These are phyloP conservation scores for Polyergus mexicanus DNA, from an alignment of 1,140 invertebrate species.

Conservation along the genomic window DNA sequence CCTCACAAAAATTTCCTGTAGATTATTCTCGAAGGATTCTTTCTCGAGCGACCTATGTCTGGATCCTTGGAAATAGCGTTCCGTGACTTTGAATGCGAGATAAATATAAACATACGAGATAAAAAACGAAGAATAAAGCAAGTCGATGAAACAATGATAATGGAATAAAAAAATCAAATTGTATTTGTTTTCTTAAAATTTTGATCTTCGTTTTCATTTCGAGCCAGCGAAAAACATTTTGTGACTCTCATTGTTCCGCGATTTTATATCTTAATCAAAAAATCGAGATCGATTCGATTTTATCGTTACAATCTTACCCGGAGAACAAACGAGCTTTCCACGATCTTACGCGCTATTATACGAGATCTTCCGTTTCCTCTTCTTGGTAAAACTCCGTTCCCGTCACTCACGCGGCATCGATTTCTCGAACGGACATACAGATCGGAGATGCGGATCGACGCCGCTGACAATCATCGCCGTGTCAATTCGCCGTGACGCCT, in stretches of 20 bases:
- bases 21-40: not conserved
- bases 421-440: not conserved
- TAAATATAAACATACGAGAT: too few species aligned
- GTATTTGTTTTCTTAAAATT: too few species aligned
- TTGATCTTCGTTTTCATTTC: too few species aligned
- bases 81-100: too few species aligned
- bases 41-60: too few species aligned
- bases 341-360: not conserved
- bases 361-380: not conserved
- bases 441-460: slow-evolving; percentile 35
- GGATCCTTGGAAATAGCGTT: too few species aligned
- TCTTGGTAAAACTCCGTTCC: not conserved
- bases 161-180: too few species aligned
- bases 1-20: too few species aligned
- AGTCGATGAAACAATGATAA: too few species aligned
- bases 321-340: not conserved
- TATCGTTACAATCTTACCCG: slow-evolving; percentile 24
- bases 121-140: too few species aligned
- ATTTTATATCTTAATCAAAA: not conserved
- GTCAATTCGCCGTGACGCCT: slow-evolving; percentile 52
- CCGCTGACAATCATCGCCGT: slow-evolving; percentile 43
- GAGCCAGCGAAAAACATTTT: not conserved
- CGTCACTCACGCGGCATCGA: not conserved
- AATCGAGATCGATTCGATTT: not conserved
- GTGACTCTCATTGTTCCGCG: not conserved